Evolutionary conservation across 2,113 vertebrate genomes (phyloP).

Genomic region (Acinonyx jubatus): DNA sequence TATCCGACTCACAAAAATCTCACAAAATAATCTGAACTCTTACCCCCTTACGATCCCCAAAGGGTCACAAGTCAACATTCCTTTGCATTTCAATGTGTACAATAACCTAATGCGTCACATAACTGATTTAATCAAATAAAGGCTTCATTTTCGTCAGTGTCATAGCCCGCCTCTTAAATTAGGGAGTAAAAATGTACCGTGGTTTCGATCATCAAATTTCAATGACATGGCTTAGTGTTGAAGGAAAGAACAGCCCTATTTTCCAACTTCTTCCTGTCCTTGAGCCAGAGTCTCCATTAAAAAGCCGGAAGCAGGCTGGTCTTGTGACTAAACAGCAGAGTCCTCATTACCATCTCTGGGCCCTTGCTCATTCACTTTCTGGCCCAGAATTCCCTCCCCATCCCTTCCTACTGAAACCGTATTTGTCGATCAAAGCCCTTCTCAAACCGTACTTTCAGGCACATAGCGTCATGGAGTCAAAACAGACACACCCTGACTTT

Average conservation of each 20-base stretch:
- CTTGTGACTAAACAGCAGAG: neutral
- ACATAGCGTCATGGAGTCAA: neutral
- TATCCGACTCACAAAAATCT: slow-evolving; percentile 1
- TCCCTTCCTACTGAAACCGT: neutral
- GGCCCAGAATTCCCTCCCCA: neutral
- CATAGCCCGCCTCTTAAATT: neutral
- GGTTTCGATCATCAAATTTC: neutral
- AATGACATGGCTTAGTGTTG: neutral
- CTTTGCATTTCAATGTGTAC: neutral
- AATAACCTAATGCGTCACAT: neutral
- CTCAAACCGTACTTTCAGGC: neutral
- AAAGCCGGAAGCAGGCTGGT: neutral
- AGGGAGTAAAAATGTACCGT: neutral
- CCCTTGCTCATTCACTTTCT: neutral
- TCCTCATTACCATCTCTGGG: neutral
- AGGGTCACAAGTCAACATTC: neutral
- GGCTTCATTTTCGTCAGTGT: neutral
- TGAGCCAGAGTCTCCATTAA: neutral
- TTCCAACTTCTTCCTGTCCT: neutral
- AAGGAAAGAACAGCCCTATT: neutral
- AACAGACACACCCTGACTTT: neutral
- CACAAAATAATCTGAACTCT: neutral
- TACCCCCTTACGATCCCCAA: neutral
- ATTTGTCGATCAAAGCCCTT: neutral
- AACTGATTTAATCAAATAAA: slow-evolving; percentile 34